Base-by-base conservation (phyloP, 2,888 invertebrate species). In the Rhimphoctona megacephalus region DNA sequence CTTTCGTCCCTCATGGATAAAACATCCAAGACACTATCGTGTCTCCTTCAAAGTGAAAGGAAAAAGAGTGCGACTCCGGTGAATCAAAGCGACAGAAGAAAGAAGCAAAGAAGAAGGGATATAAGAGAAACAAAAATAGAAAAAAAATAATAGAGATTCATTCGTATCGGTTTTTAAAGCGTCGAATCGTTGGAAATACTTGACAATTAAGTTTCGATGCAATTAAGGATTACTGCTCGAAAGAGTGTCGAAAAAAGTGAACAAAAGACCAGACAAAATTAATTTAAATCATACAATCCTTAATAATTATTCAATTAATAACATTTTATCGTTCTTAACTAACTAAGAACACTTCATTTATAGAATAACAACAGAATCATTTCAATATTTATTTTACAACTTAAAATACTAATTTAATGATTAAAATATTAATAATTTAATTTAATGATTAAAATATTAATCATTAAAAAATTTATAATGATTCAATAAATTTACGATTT, bases 31-130 rank as follows among this genome's bases (percentile, higher is more conserved):
- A 83, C 80, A 49, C 64, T 80, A 77, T 72, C 81, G 69, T 70
- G 73, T 80, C 61, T 79, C n/a, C 52, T 33, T 17, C 36, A 74
- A 83, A 83, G 83, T 83, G 78, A 86, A 86, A 81, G 72, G 74
- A 49, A 81, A 74, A 85, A 85, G 72, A 78, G 54, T 43, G 73
- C 69, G 69, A 69, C 64, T 39, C 49, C 25, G 49, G 19, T 39
- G 64, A 66, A 77, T 66, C 61, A 49, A 73, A 73, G 54, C 19
- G 22, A 30, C 61, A 30, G 67, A 69, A 39, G 39, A 43, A 73
- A 22, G 30, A 66, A 49, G 22, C 43, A 14, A 36, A 30, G 36
- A 11, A 43, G 8, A 39, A 57, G n/a, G 17, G 30, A n/a, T 54
- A 7, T n/a, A n/a, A 30, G 4, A 22, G 43, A 25, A 4, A 17